These are phyloP conservation scores for Zonotrichia leucophrys DNA, from an alignment of 2,113 vertebrate genomes.

Conservation along the genomic window DNA sequence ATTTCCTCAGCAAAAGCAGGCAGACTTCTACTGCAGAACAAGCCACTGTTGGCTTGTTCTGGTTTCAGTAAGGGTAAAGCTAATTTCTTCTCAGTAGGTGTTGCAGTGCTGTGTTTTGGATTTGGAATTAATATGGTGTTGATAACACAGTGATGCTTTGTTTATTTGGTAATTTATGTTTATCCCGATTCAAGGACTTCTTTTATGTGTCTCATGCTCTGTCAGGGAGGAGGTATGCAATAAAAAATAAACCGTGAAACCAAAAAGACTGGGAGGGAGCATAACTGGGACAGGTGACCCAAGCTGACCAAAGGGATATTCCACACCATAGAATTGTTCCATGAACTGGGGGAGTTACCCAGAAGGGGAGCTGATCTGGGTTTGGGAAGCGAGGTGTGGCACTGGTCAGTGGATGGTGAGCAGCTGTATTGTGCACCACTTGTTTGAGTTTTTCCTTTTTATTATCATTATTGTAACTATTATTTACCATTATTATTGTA, in stretches of 20 bases:
- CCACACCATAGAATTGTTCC: background rate
- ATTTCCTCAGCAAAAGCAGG: background rate
- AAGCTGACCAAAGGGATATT: background rate
- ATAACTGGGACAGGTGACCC: background rate
- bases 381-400: background rate
- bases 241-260: background rate
- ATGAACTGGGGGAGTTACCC: background rate
- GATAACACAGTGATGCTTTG: background rate
- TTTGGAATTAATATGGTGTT: background rate
- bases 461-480: background rate
- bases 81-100: background rate
- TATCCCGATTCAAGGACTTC: background rate
- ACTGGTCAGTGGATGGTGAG: background rate
- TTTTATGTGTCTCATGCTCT: background rate
- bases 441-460: background rate
- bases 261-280: background rate
- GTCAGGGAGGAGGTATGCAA: background rate
- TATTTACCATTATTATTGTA: background rate
- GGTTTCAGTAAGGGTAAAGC: background rate
- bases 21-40: background rate
- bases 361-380: background rate
- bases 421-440: background rate
- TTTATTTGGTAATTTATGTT: background rate
- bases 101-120: background rate
- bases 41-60: background rate